These are phyloP conservation scores for Tachypleus tridentatus DNA, from an alignment of 1,140 invertebrate genomes.

Conservation along the genomic window DNA sequence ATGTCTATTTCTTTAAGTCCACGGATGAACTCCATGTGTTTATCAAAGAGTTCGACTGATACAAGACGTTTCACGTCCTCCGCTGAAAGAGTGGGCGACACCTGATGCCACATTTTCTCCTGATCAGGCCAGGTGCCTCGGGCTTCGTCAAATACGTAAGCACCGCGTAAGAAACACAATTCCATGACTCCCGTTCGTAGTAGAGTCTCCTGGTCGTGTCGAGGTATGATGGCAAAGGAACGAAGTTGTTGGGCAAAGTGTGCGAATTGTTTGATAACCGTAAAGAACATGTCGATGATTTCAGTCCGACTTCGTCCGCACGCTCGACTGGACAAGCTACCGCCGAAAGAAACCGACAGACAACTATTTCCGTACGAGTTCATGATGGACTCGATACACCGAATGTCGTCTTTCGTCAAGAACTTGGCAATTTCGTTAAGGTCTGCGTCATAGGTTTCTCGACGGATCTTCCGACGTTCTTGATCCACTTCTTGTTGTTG, in stretches of 20 bases:
- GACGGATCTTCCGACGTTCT: neutral
- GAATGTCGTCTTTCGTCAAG: conserved; percentile 13
- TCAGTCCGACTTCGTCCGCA: neutral
- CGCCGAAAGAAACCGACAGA: neutral
- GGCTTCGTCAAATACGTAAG: conserved; percentile 23
- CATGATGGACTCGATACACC: conserved; percentile 4
- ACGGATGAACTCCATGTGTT: conserved; percentile 38
- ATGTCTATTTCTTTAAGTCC: conserved; percentile 33
- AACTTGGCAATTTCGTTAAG: conserved; percentile 12
- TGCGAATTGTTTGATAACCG: conserved; percentile 26
- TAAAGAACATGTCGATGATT: conserved; percentile 27
- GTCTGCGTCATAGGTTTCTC: neutral
- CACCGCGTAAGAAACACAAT: conserved; percentile 37
- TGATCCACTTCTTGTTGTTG: neutral
- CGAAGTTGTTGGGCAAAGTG: conserved; percentile 25
- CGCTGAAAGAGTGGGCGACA: conserved; percentile 6
- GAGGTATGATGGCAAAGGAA: conserved; percentile 33
- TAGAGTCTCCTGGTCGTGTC: conserved; percentile 36
- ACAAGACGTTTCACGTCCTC: conserved; percentile 27
- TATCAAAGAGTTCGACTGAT: conserved; percentile 33
- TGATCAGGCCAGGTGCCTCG: conserved; percentile 18
- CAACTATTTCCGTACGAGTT: neutral
- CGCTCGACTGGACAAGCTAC: neutral
- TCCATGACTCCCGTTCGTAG: conserved; percentile 39
- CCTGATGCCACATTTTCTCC: neutral